phyloP scores from a whole-genome alignment of 2,888 invertebrate species.

The Cecidostiba fungosa region DNA sequence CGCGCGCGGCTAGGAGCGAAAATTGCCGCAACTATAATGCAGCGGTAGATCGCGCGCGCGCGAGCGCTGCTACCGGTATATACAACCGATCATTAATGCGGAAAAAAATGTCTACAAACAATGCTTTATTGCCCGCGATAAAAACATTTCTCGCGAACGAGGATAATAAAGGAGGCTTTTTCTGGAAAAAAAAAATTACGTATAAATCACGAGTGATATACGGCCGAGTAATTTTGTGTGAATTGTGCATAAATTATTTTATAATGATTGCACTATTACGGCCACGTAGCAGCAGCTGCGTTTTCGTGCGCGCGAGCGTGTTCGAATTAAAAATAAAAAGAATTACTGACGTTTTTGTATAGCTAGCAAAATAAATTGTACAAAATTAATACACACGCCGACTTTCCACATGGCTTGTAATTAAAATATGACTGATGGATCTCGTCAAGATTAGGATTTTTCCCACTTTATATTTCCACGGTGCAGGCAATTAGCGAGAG shows the following conservation, averaged over 20 bases:
- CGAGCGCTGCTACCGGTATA: slow-evolving; percentile 58
- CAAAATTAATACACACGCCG: neutral
- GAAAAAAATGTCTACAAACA: slow-evolving; percentile 58
- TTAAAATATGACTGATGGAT: neutral
- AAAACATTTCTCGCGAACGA: slow-evolving; percentile 61
- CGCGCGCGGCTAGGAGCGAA: slow-evolving; percentile 41
- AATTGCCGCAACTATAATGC: slow-evolving; percentile 46
- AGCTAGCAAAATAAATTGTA: neutral
- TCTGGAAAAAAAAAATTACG: slow-evolving; percentile 37
- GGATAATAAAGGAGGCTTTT: slow-evolving; percentile 49
- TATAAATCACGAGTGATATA: slow-evolving; percentile 58
- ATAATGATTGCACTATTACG: slow-evolving; percentile 47
- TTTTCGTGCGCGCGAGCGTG: neutral
- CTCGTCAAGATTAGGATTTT: neutral
- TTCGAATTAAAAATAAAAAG: neutral
- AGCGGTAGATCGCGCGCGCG: slow-evolving; percentile 22
- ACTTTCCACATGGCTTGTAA: neutral
- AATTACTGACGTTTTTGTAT: neutral
- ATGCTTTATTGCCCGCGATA: slow-evolving; percentile 57
- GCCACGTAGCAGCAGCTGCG: neutral
- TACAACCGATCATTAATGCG: slow-evolving; percentile 58
- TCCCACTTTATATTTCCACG: neutral
- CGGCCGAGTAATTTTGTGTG: slow-evolving; percentile 26
- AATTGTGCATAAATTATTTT: slow-evolving; percentile 54
- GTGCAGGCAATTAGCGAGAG: neutral